Base-by-base conservation (phyloP, 2,113 vertebrate genomes). In the Dolichallabes microphthalmus region DNA sequence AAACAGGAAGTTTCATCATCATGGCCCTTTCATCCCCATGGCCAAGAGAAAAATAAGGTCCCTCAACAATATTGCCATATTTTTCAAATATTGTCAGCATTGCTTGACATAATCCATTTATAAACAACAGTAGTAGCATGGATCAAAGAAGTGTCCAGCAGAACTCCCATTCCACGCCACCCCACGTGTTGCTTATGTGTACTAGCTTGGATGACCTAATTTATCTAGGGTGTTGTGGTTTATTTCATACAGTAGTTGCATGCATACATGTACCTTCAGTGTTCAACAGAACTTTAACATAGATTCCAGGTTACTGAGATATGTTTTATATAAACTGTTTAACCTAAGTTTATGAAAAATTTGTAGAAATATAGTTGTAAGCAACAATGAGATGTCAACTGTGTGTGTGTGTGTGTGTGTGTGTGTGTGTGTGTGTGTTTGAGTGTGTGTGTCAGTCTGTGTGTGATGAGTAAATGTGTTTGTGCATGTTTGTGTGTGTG, bases 1-100 rank as follows among this genome's bases (percentile, higher is more conserved):
- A 52, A 74, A 74, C 39, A 74, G 39, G 39, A 74, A 50, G 71
- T 74, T 74, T 50, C 71, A 27, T 64, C n/a, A 27, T 68, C 30
- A 17, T 20, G 60, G 30, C 14, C 30, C 2, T 64, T 64, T 27
- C 19, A 69, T 6, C 30, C 17, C 15, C 30, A 35, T 8, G 66
- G 6, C 0, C 17, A 66, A 66, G 32, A 35, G 30, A 69, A 69
- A 69, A 3, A 14, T 15, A 32, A 35, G 27, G 25, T 27, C 66
- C 15, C 66, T 35, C 66, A 35, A 69, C 15, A 35, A 35, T 10
- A 12, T 45, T 69, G 66, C 15, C 15, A 69, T 69, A 35, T 69
- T 69, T 69, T 69, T 35, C 2, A 35, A 32, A 32, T 32, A 32
- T 68, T 68, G n/a, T 64, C 22, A n/a, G n/a, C n/a, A n/a, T n/a